phyloP scores from a whole-genome alignment of 2,797 vertebrate genomes.

The Staurois parvus region DNA sequence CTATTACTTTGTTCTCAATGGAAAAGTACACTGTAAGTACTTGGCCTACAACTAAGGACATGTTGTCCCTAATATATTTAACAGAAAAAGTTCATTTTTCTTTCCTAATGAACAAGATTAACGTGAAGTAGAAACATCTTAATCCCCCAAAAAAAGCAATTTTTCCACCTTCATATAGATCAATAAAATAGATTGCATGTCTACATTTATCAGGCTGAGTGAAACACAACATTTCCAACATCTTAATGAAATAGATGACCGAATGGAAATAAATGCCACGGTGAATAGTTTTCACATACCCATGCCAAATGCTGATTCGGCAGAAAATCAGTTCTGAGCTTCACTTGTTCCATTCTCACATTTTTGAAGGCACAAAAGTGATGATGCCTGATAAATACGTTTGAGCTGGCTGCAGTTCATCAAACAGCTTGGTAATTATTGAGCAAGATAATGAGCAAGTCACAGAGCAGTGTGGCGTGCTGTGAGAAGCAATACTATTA shows the following conservation, averaged over 20 bases:
- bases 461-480: conserved; percentile 1
- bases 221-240: conserved; percentile 37
- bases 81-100: neutral
- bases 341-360: conserved; percentile 14
- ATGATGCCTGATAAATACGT: conserved; percentile 52
- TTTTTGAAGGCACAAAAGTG: conserved; percentile 42
- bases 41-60: neutral
- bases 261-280: conserved; percentile 37
- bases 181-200: conserved; percentile 45
- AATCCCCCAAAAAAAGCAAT: conserved; percentile 1
- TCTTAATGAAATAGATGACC: conserved; percentile 51
- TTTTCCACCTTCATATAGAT: conserved; percentile 5
- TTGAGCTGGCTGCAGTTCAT: conserved; percentile 30
- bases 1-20: neutral
- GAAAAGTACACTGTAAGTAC: neutral
- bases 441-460: conserved; percentile 26
- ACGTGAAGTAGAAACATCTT: neutral
- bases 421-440: conserved; percentile 32
- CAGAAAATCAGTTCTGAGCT: conserved; percentile 2
- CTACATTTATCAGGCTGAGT: conserved; percentile 31
- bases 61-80: neutral
- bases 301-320: conserved; percentile 52
- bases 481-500: conserved; percentile 1
- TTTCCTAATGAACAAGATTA: neutral
- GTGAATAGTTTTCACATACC: conserved; percentile 24